phyloP scores from a whole-genome alignment of 1,140 invertebrate genomes.

The Trinorchestia longiramus region DNA sequence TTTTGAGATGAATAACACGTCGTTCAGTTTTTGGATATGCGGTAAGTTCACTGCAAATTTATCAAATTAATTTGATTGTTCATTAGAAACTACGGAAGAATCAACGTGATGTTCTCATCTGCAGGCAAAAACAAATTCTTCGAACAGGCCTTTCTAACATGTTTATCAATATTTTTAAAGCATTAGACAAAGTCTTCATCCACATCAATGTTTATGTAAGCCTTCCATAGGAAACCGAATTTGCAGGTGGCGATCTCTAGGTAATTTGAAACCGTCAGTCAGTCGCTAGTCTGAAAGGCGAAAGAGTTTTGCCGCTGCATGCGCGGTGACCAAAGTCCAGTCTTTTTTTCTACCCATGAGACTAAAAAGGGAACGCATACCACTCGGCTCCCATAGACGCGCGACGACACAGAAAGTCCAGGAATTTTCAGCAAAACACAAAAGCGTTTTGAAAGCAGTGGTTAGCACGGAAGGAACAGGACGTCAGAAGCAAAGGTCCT shows the following conservation, averaged over 20 bases:
- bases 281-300: background rate
- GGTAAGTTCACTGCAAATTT: background rate
- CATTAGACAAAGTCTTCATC: background rate
- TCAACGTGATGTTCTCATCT: background rate
- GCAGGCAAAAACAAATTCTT: background rate
- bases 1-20: background rate
- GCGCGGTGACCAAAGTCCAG: constrained; percentile 16
- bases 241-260: background rate
- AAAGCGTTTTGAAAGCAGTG: constrained; percentile 17
- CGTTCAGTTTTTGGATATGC: too few relatives aligned
- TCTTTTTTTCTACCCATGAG: constrained; percentile 7
- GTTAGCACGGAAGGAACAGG: constrained; percentile 34
- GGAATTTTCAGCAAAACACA: constrained; percentile 29
- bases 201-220: background rate
- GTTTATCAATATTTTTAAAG: background rate
- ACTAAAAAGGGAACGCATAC: constrained; percentile 40
- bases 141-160: background rate
- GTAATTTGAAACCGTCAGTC: constrained; percentile 34
- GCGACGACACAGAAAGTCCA: background rate
- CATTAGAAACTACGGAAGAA: background rate
- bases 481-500: constrained; percentile 16
- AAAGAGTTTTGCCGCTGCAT: background rate
- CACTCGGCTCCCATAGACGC: constrained; percentile 4
- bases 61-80: background rate
- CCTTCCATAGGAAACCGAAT: background rate